Percentiles rank a stretch among this genome's conserved stretches.
These are phyloP conservation scores for Labia minor DNA, from an alignment of 2,888 invertebrate genomes.

Conservation along the genomic window DNA sequence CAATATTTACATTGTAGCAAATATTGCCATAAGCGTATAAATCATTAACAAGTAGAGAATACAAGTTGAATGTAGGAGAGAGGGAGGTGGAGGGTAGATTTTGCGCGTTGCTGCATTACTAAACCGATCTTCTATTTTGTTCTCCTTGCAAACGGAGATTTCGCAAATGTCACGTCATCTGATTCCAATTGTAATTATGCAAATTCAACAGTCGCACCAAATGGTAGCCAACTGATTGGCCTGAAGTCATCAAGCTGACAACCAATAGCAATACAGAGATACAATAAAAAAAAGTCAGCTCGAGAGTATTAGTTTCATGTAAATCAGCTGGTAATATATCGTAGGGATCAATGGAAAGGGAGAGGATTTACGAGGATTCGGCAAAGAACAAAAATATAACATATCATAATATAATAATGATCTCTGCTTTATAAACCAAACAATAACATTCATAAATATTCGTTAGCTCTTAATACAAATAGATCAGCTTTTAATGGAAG, in stretches of 20 bases:
- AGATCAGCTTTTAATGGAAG: neutral
- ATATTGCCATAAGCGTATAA: neutral
- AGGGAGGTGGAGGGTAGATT: neutral
- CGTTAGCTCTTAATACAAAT: neutral
- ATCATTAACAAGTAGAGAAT: neutral
- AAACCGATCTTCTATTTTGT: neutral
- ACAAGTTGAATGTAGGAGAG: neutral
- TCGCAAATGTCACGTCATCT: neutral
- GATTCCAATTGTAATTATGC: slow-evolving; percentile 13
- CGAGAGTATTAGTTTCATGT: slow-evolving; percentile 4
- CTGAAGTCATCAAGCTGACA: neutral
- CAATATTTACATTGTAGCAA: neutral
- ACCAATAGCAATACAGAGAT: neutral
- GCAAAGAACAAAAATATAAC: neutral
- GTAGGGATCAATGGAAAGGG: neutral
- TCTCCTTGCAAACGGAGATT: neutral
- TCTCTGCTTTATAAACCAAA: neutral
- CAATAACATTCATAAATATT: neutral
- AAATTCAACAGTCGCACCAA: neutral
- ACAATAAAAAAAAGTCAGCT: neutral
- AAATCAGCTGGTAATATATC: neutral
- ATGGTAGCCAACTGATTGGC: neutral
- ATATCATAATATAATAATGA: slow-evolving; percentile 7
- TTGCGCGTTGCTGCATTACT: neutral
- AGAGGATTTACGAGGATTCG: slow-evolving; percentile 1